Base-by-base conservation (phyloP, 2,113 vertebrate genomes). In the Cranoglanis bouderius region DNA sequence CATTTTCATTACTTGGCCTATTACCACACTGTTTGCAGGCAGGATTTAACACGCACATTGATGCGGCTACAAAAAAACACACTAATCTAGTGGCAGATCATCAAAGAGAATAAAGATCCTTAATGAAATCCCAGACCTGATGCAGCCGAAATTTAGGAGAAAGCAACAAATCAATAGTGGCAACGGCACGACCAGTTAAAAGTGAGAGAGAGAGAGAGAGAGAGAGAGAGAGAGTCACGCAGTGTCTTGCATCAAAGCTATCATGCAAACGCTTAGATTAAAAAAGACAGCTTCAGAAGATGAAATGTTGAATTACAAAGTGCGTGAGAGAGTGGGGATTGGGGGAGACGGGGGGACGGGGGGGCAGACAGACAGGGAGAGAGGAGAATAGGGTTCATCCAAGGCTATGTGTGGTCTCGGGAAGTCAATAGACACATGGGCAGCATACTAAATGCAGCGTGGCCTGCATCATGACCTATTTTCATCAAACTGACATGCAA, bases 381-480 rank as follows among this genome's bases (percentile, higher is more conserved):
- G 29, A 55, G 63, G 65, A 6, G 84, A 53, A 51, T 19, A 90
- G 86, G 93, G 94, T 94, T 95, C 92, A 93, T 93, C 86, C 88
- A 49, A 92, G 93, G 94, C 92, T 87, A 90, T 93, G 91, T 90
- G 93, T 92, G 89, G 90, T 92, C 92, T 92, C 88, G 82, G 90
- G 12, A 90, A 92, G 89, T 94, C 92, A 92, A 92, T 70, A 89
- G 55, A 94, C 91, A 93, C 94, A 93, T 90, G 94, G 88, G 91
- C 92, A 85, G 92, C 93, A 95, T 95, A 94, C 93, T 94, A 92
- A 95, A 96, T 88, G 84, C 87, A 82, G 43, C 87, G 90, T 65
- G 90, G 91, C 92, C 90, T 85, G 92, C 92, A 94, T 94, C 92
- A 93, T 96, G 95, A 95, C 95, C 95, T 93, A 95, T 95, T 95